phyloP scores from a whole-genome alignment of 2,888 invertebrate species.

The Acanthosepion lycidas region DNA sequence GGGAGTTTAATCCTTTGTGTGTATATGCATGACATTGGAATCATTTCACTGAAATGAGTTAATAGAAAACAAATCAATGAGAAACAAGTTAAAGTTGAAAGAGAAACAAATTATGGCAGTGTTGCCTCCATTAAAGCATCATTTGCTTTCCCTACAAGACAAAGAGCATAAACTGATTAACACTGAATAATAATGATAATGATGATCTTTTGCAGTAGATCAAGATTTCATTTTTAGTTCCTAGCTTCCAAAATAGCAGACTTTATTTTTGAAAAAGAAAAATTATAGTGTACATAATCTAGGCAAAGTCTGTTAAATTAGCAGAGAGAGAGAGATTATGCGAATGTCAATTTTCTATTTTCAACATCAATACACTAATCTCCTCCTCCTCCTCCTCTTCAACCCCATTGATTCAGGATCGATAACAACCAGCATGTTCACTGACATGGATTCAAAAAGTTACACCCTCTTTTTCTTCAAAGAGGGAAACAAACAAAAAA shows the following conservation, averaged over 20 bases:
- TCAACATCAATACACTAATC: background rate
- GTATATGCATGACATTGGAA: too few species aligned
- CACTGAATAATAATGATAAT: background rate
- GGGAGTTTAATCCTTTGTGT: too few species aligned
- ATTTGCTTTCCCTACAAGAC: background rate
- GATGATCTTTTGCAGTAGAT: background rate
- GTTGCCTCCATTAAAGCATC: too few species aligned
- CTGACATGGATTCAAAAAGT: conserved; percentile 2
- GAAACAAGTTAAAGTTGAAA: too few species aligned
- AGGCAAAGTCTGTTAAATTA: conserved; percentile 8
- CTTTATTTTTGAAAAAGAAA: conserved; percentile 1
- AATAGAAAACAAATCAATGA: too few species aligned
- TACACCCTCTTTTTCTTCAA: background rate
- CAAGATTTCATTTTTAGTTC: conserved; percentile 12
- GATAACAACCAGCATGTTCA: background rate
- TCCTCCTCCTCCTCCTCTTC: background rate
- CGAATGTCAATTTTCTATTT: conserved; percentile 11
- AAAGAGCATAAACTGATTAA: background rate
- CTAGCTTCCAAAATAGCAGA: background rate
- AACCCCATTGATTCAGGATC: background rate
- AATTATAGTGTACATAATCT: conserved; percentile 21
- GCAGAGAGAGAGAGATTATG: background rate
- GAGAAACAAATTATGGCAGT: too few species aligned
- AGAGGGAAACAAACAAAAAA: background rate
- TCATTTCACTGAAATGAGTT: too few species aligned